Evolutionary conservation across 2,113 vertebrate genomes (phyloP).

Genomic region (Cochlearius cochlearius): DNA sequence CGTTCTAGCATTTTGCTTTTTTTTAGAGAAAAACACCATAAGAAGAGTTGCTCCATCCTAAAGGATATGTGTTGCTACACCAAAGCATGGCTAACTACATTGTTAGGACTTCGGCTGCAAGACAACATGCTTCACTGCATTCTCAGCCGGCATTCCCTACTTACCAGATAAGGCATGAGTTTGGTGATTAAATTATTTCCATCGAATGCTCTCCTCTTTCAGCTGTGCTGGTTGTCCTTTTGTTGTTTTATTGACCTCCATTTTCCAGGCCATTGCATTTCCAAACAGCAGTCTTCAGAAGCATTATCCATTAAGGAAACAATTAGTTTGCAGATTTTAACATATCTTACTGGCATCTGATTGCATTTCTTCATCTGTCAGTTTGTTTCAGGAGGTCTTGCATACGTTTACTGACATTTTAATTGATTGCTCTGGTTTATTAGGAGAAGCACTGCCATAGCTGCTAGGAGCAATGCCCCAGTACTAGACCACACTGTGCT

Average conservation of each 20-base stretch:
- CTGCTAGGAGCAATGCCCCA: neutral
- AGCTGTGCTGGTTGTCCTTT: neutral
- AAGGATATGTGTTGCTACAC: neutral
- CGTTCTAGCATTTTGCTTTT: neutral
- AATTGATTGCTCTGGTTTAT: neutral
- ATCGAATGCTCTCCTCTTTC: neutral
- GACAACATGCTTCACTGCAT: neutral
- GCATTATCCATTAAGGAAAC: neutral
- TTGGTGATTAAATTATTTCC: slow-evolving; percentile 44
- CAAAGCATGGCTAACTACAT: neutral
- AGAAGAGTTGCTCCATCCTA: neutral
- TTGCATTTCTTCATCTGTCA: neutral
- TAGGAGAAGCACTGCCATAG: neutral
- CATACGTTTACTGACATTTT: neutral
- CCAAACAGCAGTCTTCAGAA: slow-evolving; percentile 19
- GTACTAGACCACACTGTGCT: neutral
- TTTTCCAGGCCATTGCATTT: slow-evolving; percentile 50
- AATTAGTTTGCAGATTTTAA: slow-evolving; percentile 3
- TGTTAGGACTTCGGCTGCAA: neutral
- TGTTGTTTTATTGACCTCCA: slow-evolving; percentile 39
- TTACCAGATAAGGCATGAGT: slow-evolving; percentile 38
- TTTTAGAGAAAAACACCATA: neutral
- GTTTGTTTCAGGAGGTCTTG: neutral
- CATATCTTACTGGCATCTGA: neutral
- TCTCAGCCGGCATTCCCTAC: neutral